phyloP scores from a whole-genome alignment of 2,113 vertebrate genomes.

The Morone saxatilis region DNA sequence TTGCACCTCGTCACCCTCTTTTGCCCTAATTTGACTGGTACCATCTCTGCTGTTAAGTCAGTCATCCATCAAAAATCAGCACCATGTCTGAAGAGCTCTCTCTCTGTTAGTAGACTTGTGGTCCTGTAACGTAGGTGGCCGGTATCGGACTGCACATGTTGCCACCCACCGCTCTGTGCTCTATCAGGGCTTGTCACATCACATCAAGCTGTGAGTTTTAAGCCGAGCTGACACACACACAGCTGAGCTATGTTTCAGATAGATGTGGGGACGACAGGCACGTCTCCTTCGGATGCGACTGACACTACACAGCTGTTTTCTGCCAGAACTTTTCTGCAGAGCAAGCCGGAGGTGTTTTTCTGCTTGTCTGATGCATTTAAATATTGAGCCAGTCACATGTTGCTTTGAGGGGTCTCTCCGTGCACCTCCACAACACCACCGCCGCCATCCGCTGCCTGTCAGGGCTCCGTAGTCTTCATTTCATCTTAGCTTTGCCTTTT shows the following conservation, averaged over 20 bases:
- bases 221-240: slow-evolving; percentile 33
- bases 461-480: neutral
- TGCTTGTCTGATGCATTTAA: slow-evolving; percentile 66
- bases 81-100: neutral
- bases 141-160: slow-evolving; percentile 33
- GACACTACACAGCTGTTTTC: slow-evolving; percentile 43
- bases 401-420: slow-evolving; percentile 40
- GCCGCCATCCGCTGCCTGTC: neutral
- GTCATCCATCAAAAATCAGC: neutral
- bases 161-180: slow-evolving; percentile 30
- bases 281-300: slow-evolving; percentile 17
- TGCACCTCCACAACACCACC: slow-evolving; percentile 8
- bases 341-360: slow-evolving; percentile 51
- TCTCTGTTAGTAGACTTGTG: slow-evolving; percentile 2
- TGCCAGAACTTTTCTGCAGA: slow-evolving; percentile 40
- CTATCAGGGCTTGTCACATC: slow-evolving; percentile 46
- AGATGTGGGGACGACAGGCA: neutral
- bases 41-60: neutral
- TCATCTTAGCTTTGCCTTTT: neutral
- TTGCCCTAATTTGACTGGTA: neutral
- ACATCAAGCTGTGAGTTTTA: slow-evolving; percentile 47
- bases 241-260: slow-evolving; percentile 13
- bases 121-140: slow-evolving; percentile 31
- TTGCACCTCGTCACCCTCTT: neutral
- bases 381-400: slow-evolving; percentile 58